A percentile compares a stretch with the other conserved stretches of the same genome.
phyloP scores from a whole-genome alignment of 2,797 vertebrate species.

The Diglossa cyanea region DNA sequence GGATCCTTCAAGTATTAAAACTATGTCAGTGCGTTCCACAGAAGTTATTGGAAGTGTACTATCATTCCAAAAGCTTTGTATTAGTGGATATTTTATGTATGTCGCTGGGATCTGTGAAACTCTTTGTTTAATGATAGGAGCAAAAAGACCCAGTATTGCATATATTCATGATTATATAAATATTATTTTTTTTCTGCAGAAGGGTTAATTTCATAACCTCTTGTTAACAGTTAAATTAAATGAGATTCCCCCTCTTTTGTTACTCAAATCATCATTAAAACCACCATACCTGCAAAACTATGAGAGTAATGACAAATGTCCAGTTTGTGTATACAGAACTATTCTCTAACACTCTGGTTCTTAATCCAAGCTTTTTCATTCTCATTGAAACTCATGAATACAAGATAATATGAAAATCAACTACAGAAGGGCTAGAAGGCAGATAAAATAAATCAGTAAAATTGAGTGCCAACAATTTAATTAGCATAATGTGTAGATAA shows the following conservation, averaged over 20 bases:
- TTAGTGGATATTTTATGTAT: background rate
- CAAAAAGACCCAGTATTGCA: background rate
- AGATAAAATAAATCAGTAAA: slow-evolving; percentile 25
- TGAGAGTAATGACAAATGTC: background rate
- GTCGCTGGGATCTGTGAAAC: background rate
- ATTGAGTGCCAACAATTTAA: background rate
- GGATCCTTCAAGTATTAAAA: background rate
- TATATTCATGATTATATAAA: background rate
- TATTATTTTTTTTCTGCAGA: background rate
- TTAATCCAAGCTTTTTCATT: background rate
- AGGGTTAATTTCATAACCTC: background rate
- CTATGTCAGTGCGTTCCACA: background rate
- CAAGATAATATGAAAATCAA: background rate
- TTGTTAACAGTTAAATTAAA: background rate
- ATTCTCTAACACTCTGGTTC: background rate
- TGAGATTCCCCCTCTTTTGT: background rate
- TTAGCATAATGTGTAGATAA: background rate
- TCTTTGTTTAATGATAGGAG: background rate
- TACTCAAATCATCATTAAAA: background rate
- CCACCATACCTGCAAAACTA: background rate
- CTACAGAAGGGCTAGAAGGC: background rate
- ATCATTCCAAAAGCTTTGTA: background rate
- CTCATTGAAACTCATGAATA: background rate
- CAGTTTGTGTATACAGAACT: background rate
- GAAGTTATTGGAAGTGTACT: background rate